Percentiles rank a stretch among this genome's conserved stretches.
Conservation (phyloP, 1,140 invertebrate species). For the Diorhabda carinulata region DNA sequence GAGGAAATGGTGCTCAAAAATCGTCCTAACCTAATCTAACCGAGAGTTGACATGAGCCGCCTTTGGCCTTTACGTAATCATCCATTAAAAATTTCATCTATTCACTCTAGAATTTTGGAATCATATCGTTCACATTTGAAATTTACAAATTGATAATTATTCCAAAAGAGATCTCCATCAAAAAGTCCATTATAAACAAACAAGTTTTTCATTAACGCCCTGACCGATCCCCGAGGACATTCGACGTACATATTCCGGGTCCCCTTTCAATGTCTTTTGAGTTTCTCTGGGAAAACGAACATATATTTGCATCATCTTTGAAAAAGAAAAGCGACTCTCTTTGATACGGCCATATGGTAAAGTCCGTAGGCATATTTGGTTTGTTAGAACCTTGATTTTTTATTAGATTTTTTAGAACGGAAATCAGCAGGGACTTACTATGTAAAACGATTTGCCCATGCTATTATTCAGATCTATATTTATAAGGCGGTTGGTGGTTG, state of each 20-base stretch:
- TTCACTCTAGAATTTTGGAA: too few species aligned
- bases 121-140: too few species aligned
- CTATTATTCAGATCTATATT: background rate
- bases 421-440: background rate
- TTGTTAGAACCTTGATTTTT: background rate
- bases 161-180: background rate
- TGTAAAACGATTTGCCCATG: background rate
- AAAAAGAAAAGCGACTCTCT: conserved; percentile 1
- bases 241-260: background rate
- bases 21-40: too few species aligned
- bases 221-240: conserved; percentile 10
- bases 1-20: too few species aligned
- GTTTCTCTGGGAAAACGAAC: conserved; percentile 4
- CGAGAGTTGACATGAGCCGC: too few species aligned
- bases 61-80: too few species aligned
- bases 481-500: background rate
- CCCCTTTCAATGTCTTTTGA: conserved; percentile 4
- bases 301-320: conserved; percentile 14
- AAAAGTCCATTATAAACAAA: conserved; percentile 10
- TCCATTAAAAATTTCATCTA: too few species aligned
- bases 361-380: conserved; percentile 1
- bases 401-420: background rate
- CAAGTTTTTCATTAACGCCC: conserved; percentile 15
- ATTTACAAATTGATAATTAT: too few species aligned
- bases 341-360: background rate